Evolutionary conservation across 2,888 invertebrate species (phyloP).

Genomic region (Heliconius ismenius): DNA sequence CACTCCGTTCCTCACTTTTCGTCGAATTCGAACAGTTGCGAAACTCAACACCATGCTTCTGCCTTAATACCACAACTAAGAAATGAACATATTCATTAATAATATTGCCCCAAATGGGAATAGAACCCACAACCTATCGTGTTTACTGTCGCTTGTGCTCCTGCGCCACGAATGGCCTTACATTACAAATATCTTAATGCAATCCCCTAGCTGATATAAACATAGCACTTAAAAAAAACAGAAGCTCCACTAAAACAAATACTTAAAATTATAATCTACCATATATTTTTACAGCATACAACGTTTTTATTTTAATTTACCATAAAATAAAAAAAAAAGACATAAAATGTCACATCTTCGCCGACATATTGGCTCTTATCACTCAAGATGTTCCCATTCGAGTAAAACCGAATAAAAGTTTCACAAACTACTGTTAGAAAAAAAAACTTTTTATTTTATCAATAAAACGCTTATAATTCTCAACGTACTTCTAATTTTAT

Average conservation of each 20-base stretch:
- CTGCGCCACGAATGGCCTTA: too few species aligned
- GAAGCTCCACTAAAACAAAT: constrained; percentile 24
- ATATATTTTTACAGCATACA: constrained; percentile 38
- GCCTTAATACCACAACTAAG: too few species aligned
- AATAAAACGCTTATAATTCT: constrained; percentile 61
- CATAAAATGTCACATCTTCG: constrained; percentile 39
- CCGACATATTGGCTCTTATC: constrained; percentile 36
- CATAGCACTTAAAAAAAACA: background rate
- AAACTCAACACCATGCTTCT: too few species aligned
- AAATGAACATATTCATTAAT: too few species aligned
- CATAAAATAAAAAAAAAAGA: constrained; percentile 16
- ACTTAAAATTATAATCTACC: constrained; percentile 1
- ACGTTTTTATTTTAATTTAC: constrained; percentile 30
- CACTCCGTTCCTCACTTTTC: too few species aligned
- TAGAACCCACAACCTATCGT: too few species aligned
- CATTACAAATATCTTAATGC: too few species aligned
- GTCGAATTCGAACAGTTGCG: too few species aligned
- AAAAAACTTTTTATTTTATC: constrained; percentile 55
- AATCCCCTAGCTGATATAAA: too few species aligned
- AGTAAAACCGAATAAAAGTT: constrained; percentile 45
- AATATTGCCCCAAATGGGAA: too few species aligned
- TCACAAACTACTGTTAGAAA: constrained; percentile 50
- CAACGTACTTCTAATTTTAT: constrained; percentile 48
- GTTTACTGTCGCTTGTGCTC: too few species aligned
- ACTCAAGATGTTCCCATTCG: constrained; percentile 39